Evolutionary conservation across 2,113 vertebrate genomes (phyloP).

Genomic region (Ursus arctos): DNA sequence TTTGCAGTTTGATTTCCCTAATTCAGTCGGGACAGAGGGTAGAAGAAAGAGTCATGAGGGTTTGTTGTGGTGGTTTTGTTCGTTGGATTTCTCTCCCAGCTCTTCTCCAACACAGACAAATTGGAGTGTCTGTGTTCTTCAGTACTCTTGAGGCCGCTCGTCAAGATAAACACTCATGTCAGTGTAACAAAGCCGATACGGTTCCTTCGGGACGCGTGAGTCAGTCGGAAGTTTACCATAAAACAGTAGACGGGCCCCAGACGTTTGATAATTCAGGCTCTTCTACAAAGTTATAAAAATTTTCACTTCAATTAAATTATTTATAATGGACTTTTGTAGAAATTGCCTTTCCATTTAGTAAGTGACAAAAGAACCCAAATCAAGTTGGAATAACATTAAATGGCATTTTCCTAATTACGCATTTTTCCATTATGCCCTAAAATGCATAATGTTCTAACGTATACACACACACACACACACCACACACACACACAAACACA

Average conservation of each 20-base stretch:
- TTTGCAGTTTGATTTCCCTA: neutral
- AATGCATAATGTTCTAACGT: neutral
- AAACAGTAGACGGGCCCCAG: neutral
- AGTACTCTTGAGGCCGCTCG: neutral
- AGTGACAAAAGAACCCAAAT: neutral
- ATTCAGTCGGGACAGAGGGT: neutral
- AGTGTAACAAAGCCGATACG: neutral
- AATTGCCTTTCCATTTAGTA: conserved; percentile 19
- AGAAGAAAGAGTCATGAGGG: neutral
- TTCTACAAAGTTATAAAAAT: neutral
- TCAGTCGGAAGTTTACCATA: neutral
- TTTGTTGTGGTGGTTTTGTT: neutral
- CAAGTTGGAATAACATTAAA: neutral
- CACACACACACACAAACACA: neutral
- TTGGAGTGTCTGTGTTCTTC: neutral
- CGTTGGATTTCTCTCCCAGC: neutral
- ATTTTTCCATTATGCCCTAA: neutral
- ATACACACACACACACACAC: neutral
- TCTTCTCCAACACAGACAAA: neutral
- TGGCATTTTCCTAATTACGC: neutral
- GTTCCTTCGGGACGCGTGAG: neutral
- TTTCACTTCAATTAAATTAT: neutral
- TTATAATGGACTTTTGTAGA: neutral
- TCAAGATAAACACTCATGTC: neutral
- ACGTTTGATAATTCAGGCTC: neutral